Evolutionary conservation across 2,888 invertebrate species (phyloP), one percentile per base, ranked within the genome.

Genomic region (Chrysina gloriosa): DNA sequence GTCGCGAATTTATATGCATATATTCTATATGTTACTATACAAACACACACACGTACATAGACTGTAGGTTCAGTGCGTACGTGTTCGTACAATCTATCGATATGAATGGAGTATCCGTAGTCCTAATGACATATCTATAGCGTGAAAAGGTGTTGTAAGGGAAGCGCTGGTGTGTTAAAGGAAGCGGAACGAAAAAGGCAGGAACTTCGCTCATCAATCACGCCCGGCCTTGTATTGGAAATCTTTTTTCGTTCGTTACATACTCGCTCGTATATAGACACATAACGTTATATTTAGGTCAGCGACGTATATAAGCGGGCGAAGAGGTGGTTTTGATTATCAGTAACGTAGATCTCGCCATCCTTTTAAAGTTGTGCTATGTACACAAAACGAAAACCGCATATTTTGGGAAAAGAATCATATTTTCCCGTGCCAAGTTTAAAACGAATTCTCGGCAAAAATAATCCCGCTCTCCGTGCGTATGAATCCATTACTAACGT

Each of bases 181-280:
- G 58, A 58, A 58, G 39, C 25, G 58, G 23, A 25, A 42, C 25
- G 23, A 58, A 25, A 25, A 58, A 23, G 34, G 42, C 25, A 19
- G 58, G 25, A 42, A 42, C 25, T 16, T 42, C 25, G 42, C 25
- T 61, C 58, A 61, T 61, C 58, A 61, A 61, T 61, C 58, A 61
- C 58, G 16, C 9, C 58, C 27, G 19, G n/a, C 16, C 58, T 27
- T 61, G 42, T 61, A 61, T 61, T 27, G 42, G 58, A 42, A 61
- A 42, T 61, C 36, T 58, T 61, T 61, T 42, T 42, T 27, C 16
- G n/a, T n/a, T 23, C 25, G 48, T 9, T 50, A 50, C 16, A 47
- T 11, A n/a, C 11, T n/a, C n/a, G n/a, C n/a, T n/a, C n/a, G n/a
- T 29, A 31, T 31, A 14, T 14, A 31, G 14, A 52, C 23, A 7